These are phyloP conservation scores for Lymantria monacha DNA, from an alignment of 2,888 invertebrate genomes.

Conservation along the genomic window DNA sequence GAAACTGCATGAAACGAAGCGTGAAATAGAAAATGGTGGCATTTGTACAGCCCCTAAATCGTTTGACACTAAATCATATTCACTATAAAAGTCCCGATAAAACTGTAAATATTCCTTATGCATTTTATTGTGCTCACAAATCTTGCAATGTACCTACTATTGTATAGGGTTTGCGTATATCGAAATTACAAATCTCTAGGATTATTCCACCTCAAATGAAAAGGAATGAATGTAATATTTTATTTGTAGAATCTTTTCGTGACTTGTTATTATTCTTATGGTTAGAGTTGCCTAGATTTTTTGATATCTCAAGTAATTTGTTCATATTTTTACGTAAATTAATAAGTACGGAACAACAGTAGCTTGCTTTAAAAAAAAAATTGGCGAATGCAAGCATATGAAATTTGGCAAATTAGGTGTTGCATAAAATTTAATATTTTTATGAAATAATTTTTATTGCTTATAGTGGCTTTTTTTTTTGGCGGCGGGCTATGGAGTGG, in stretches of 20 bases:
- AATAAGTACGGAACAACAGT: too few relatives aligned
- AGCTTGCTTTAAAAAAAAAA: too few relatives aligned
- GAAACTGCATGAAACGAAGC: conserved; percentile 51
- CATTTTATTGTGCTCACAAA: conserved; percentile 67
- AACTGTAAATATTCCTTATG: conserved; percentile 72
- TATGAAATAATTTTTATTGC: too few relatives aligned
- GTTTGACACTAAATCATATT: conserved; percentile 71
- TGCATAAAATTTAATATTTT: too few relatives aligned
- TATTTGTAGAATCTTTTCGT: not conserved
- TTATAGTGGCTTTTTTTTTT: too few relatives aligned
- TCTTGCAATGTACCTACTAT: conserved; percentile 30
- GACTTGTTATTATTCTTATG: not conserved
- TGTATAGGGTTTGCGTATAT: conserved; percentile 22
- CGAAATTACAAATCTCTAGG: conserved; percentile 11
- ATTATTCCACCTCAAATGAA: not conserved
- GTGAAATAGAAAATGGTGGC: conserved; percentile 74
- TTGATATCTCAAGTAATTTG: too few relatives aligned
- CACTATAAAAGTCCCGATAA: conserved; percentile 73
- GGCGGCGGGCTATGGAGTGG: too few relatives aligned
- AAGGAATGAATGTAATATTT: not conserved
- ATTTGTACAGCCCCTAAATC: conserved; percentile 54
- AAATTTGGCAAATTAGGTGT: too few relatives aligned
- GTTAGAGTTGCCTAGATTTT: too few relatives aligned
- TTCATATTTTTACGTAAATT: too few relatives aligned
- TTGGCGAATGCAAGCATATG: too few relatives aligned